These are phyloP conservation scores for Pristionchus exspectatus DNA, from an alignment of 2,888 invertebrate species.

Conservation along the genomic window DNA sequence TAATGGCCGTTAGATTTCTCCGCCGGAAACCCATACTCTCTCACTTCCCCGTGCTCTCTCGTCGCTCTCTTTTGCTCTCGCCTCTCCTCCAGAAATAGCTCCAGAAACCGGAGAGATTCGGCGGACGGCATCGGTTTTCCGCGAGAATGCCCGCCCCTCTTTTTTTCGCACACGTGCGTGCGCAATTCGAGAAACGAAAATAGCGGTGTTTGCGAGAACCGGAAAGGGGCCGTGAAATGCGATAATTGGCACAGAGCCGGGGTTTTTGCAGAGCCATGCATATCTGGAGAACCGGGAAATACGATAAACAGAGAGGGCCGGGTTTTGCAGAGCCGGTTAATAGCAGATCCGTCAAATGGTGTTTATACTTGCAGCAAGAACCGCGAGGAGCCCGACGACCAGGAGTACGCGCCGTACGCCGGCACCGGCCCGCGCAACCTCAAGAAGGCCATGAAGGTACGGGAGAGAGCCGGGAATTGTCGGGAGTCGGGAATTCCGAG, in stretches of 20 bases:
- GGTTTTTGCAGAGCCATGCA: background rate
- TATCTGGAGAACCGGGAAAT: background rate
- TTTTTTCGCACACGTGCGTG: background rate
- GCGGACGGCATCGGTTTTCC: background rate
- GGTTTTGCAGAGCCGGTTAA: background rate
- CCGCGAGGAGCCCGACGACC: slow-evolving; percentile 68
- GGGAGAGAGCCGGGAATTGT: slow-evolving; percentile 6
- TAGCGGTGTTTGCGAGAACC: background rate
- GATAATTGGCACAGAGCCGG: background rate
- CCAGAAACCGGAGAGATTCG: slow-evolving; percentile 14
- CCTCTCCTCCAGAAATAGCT: background rate
- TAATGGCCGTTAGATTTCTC: too few species aligned
- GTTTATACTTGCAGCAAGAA: slow-evolving; percentile 56
- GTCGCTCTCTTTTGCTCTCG: background rate
- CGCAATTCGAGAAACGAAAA: slow-evolving; percentile 16
- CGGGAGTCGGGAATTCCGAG: background rate
- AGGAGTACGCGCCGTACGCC: slow-evolving; percentile 72
- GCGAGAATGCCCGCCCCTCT: background rate
- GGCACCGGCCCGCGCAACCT: slow-evolving; percentile 66
- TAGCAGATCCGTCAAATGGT: background rate
- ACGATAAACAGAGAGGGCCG: background rate
- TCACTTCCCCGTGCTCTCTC: too few species aligned
- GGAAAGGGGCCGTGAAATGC: background rate
- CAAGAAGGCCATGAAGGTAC: slow-evolving; percentile 54
- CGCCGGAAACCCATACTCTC: background rate